Conservation (phyloP, 2,888 invertebrate species). For the Bursaphelenchus okinawaensis region DNA sequence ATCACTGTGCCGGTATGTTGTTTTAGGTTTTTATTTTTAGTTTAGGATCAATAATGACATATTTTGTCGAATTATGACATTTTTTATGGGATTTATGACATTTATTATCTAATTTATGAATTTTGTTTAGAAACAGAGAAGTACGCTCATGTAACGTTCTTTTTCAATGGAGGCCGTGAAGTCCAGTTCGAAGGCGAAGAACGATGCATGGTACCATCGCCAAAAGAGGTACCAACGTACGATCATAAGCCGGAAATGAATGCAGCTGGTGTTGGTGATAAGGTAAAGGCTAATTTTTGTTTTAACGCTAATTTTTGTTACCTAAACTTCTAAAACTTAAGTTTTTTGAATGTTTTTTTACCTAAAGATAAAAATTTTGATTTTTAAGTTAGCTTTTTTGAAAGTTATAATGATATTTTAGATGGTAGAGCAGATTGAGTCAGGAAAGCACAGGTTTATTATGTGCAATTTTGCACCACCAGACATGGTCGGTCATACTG, state of each 20-base stretch:
- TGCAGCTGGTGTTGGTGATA: slow-evolving; percentile 58
- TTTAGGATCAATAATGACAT: too few relatives aligned
- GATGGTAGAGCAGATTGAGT: slow-evolving; percentile 53
- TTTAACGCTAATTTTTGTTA: too few relatives aligned
- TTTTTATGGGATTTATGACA: too few relatives aligned
- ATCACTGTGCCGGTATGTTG: slow-evolving; percentile 59
- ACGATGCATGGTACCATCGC: slow-evolving; percentile 60
- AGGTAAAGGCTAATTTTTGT: too few relatives aligned
- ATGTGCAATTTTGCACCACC: slow-evolving; percentile 63
- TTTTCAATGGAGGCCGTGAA: slow-evolving; percentile 62
- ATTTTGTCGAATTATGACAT: background rate
- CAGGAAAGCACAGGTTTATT: slow-evolving; percentile 59
- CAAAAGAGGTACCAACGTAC: slow-evolving; percentile 61
- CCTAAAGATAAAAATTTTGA: too few relatives aligned
- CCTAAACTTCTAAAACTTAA: too few relatives aligned
- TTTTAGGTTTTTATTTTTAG: background rate
- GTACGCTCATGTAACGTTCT: slow-evolving; percentile 62
- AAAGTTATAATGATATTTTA: too few relatives aligned
- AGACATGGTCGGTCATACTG: slow-evolving; percentile 62
- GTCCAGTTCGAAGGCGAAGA: slow-evolving; percentile 59
- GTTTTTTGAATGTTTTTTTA: background rate
- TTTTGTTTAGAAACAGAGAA: slow-evolving; percentile 59
- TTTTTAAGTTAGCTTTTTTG: too few relatives aligned
- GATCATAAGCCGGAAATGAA: slow-evolving; percentile 61
- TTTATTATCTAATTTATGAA: background rate